A percentile compares a stretch with the other conserved stretches of the same genome.
Evolutionary conservation across 2,113 vertebrate species (phyloP).

Genomic region (Crotophaga sulcirostris): DNA sequence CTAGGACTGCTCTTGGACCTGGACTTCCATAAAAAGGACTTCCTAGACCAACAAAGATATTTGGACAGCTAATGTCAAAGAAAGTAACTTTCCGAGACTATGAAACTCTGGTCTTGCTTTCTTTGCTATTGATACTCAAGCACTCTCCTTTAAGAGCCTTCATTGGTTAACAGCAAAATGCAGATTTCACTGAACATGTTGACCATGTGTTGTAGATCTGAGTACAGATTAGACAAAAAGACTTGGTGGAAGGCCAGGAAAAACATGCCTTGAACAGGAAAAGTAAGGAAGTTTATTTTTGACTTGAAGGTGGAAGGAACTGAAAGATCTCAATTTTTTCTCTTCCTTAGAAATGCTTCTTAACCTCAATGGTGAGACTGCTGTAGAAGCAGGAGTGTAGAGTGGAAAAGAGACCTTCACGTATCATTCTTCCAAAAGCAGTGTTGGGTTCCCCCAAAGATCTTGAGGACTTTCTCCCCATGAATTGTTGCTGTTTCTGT

Average conservation of each 20-base stretch:
- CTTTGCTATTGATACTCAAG: neutral
- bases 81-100: neutral
- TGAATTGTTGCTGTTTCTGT: neutral
- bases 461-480: neutral
- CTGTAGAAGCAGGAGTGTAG: neutral
- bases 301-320: neutral
- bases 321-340: neutral
- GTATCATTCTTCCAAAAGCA: neutral
- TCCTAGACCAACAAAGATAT: neutral
- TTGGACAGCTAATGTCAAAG: neutral
- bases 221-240: neutral
- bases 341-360: neutral
- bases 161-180: neutral
- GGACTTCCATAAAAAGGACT: neutral
- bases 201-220: fast-evolving
- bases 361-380: neutral
- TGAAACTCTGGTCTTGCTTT: neutral
- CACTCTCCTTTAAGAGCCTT: neutral
- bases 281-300: neutral
- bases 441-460: neutral
- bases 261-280: neutral
- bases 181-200: neutral
- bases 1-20: neutral
- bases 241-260: neutral
- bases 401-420: neutral